Base-by-base conservation (phyloP, 2,113 vertebrate species). In the Tamias sibiricus region DNA sequence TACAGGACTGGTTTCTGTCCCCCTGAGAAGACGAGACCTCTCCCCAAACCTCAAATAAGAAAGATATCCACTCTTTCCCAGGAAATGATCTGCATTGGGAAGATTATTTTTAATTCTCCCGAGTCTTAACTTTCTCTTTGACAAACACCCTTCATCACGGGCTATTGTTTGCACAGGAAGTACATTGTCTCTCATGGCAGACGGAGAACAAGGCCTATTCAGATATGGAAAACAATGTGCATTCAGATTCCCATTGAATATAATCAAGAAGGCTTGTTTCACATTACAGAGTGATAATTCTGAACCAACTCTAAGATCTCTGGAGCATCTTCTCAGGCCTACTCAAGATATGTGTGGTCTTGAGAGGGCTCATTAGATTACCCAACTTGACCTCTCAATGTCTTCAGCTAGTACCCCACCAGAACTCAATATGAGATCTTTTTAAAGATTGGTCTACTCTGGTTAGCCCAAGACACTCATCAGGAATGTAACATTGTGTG, bases 241-340 rank as follows among this genome's bases (percentile, higher is more conserved):
- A 97, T 97, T 97, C 97, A 94, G 95, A 92, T 91, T 84, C 52
- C 91, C 87, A 88, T 89, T 96, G 95, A 97, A 91, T 81, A 94
- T 94, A 98, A 97, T 97, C 98, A 98, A 96, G 97, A 93, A 35
- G 57, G 62, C 80, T 98, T 98, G 97, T 98, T 97, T 96, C 87
- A n/a, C 35, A 74, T 40, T 88, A 74, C 35, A 89, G 42, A 93
- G 40, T 79, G 83, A 96, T 96, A 89, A 97, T 92, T 90, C 68
- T 68, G 44, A 96, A 95, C 66, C 87, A 49, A 90, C 42, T 91
- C 66, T 54, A 26, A 94, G 81, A 87, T 87, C 64, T 79, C 30
- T 74, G 32, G 77, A 91, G 87, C 88, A 72, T 92, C 77, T 79
- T 94, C 74, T 83, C 22, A 76, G 69, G 76, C 44, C 82, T 87